These are phyloP conservation scores for Chloropsis cyanopogon DNA, from an alignment of 2,113 vertebrate species.

Conservation along the genomic window DNA sequence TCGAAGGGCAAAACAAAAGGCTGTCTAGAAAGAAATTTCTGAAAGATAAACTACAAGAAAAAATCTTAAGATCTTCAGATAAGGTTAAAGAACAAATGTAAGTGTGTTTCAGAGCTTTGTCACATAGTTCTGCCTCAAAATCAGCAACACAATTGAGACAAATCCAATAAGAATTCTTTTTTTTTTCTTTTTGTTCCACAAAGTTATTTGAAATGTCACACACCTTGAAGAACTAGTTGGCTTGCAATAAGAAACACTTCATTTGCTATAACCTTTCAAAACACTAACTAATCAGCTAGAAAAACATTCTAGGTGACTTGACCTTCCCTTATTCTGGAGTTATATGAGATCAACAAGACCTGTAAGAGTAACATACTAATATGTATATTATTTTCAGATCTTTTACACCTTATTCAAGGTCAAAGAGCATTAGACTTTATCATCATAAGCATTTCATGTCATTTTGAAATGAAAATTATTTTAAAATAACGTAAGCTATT, in stretches of 20 bases:
- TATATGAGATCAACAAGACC: not conserved
- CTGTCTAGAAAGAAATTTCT: not conserved
- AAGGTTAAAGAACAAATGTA: not conserved
- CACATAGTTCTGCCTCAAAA: not conserved
- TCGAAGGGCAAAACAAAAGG: not conserved
- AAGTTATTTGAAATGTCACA: not conserved
- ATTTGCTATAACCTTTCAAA: not conserved
- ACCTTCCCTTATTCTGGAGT: not conserved
- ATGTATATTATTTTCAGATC: not conserved
- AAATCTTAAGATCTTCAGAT: not conserved
- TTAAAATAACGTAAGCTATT: not conserved
- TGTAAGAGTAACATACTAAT: not conserved
- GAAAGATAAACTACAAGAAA: not conserved
- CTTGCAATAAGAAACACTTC: not conserved
- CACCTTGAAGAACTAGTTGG: not conserved
- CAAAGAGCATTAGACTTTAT: not conserved
- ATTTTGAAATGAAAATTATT: not conserved
- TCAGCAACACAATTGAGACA: not conserved
- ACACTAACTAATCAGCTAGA: not conserved
- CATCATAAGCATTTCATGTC: not conserved
- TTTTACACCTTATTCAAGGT: not conserved
- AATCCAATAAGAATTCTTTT: not conserved
- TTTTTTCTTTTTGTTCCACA: not conserved
- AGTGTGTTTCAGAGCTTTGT: not conserved
- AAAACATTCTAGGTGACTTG: not conserved